Percentiles rank a stretch among this genome's conserved stretches.
These are phyloP conservation scores for Melanostigma gelatinosum DNA, from an alignment of 2,113 vertebrate species.

Conservation along the genomic window DNA sequence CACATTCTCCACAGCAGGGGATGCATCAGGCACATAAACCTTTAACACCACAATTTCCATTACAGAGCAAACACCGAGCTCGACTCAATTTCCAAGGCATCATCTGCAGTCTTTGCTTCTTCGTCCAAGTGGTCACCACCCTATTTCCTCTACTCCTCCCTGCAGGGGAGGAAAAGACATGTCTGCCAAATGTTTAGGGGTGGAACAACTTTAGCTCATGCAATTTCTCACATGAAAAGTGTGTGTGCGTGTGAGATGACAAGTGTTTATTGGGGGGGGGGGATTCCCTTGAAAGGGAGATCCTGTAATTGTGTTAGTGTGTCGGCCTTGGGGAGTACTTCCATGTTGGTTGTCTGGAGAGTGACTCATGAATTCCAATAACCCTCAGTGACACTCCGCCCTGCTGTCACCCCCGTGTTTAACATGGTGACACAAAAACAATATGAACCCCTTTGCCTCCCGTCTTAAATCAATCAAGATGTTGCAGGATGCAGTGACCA, in stretches of 20 bases:
- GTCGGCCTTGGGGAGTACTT: constrained; percentile 30
- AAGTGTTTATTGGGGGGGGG: constrained; percentile 47
- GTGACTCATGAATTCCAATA: constrained; percentile 75
- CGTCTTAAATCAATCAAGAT: constrained; percentile 16
- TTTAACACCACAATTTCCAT: background rate
- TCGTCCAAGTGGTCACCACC: constrained; percentile 59
- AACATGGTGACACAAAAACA: constrained; percentile 29
- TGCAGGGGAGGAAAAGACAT: constrained; percentile 48
- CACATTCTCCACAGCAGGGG: background rate
- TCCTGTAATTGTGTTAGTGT: constrained; percentile 72
- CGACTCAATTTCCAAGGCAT: constrained; percentile 44
- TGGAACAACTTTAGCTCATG: constrained; percentile 50
- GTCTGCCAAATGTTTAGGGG: constrained; percentile 64
- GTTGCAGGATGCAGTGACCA: background rate
- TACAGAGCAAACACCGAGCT: constrained; percentile 10
- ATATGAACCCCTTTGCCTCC: constrained; percentile 13
- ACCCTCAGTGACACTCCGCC: constrained; percentile 54
- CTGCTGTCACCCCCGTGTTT: constrained; percentile 33
- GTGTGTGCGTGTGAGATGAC: constrained; percentile 32
- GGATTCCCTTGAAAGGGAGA: constrained; percentile 75
- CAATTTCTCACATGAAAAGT: background rate
- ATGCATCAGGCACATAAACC: background rate
- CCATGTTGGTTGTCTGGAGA: constrained; percentile 41
- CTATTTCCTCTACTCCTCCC: constrained; percentile 41
- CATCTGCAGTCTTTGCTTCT: constrained; percentile 18